Evolutionary conservation across 2,888 invertebrate genomes (phyloP).

Genomic region (Microplitis manilae): DNA sequence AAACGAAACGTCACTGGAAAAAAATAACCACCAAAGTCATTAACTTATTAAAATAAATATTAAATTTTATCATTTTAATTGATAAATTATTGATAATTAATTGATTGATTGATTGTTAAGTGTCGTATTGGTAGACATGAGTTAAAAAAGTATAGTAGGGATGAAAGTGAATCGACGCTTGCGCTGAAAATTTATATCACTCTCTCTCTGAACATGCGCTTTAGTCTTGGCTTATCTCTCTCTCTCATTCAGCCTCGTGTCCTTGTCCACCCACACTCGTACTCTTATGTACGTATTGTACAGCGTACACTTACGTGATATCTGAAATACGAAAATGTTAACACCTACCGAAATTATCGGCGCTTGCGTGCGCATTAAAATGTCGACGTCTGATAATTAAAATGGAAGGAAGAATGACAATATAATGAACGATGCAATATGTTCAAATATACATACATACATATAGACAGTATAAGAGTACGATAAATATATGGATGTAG

Average conservation of each 20-base stretch:
- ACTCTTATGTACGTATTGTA: slow-evolving; percentile 14
- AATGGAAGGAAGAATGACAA: background rate
- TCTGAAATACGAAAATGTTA: slow-evolving; percentile 54
- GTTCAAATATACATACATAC: background rate
- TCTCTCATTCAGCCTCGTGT: slow-evolving; percentile 2
- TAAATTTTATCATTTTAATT: background rate
- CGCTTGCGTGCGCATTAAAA: slow-evolving; percentile 58
- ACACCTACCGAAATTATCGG: slow-evolving; percentile 68
- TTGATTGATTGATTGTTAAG: slow-evolving; percentile 14
- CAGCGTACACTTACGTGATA: slow-evolving; percentile 20
- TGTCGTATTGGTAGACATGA: background rate
- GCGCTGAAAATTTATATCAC: slow-evolving; percentile 55
- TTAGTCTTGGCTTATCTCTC: slow-evolving; percentile 35
- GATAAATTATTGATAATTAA: slow-evolving; percentile 1
- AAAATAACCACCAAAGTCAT: background rate
- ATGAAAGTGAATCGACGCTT: slow-evolving; percentile 62
- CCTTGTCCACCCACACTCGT: background rate
- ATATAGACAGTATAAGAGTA: background rate
- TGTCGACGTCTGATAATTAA: slow-evolving; percentile 13
- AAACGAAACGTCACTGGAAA: background rate
- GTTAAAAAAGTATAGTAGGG: slow-evolving; percentile 35
- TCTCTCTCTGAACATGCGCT: slow-evolving; percentile 46
- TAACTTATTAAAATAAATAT: slow-evolving; percentile 5
- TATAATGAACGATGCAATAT: background rate
- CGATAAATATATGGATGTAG: background rate